phyloP scores from a whole-genome alignment of 2,113 vertebrate genomes.

The Chrysochloris asiatica region DNA sequence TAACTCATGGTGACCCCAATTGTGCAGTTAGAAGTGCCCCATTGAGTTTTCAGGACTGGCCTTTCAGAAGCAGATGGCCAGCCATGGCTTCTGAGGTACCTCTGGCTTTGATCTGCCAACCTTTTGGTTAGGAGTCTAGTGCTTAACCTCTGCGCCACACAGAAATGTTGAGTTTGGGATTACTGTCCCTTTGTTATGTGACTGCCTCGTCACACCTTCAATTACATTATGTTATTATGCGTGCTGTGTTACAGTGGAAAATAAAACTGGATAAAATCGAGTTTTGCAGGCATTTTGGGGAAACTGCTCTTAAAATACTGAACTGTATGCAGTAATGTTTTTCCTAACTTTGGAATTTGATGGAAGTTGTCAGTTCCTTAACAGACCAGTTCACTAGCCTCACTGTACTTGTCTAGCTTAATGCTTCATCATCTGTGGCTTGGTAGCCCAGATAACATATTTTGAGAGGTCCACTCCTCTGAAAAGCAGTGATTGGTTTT shows the following conservation, averaged over 20 bases:
- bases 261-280: neutral
- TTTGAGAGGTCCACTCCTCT: constrained; percentile 43
- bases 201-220: neutral
- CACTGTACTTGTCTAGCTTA: constrained; percentile 49
- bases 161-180: neutral
- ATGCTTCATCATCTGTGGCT: constrained; percentile 55
- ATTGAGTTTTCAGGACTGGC: neutral
- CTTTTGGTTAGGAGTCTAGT: neutral
- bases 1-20: too few relatives aligned
- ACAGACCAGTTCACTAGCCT: constrained; percentile 59
- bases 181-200: neutral
- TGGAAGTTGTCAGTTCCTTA: constrained; percentile 46
- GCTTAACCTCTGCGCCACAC: neutral
- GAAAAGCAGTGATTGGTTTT: constrained; percentile 47
- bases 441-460: neutral
- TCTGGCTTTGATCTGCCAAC: neutral
- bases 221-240: neutral
- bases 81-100: neutral
- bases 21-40: too few relatives aligned
- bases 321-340: neutral
- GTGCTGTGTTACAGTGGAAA: neutral
- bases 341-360: constrained; percentile 42
- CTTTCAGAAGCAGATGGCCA: neutral
- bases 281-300: neutral
- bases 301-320: constrained; percentile 47